Conservation (phyloP, 2,888 invertebrate genomes). For the Bursaphelenchus okinawaensis region DNA sequence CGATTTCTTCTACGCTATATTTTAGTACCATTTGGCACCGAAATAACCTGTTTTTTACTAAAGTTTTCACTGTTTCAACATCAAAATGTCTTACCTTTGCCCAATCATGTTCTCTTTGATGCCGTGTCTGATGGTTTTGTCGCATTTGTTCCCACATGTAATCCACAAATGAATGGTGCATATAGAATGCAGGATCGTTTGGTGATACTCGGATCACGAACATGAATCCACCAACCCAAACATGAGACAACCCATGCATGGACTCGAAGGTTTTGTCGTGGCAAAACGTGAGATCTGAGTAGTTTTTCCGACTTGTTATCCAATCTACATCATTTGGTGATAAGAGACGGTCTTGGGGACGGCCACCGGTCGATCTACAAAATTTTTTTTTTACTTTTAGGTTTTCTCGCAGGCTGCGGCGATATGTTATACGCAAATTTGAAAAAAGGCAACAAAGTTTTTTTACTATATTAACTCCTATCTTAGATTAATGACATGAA, state of each 20-base stretch:
- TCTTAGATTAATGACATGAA: no score
- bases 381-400: no score
- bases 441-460: slow-evolving; percentile 3
- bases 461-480: no score
- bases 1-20: slow-evolving; percentile 1
- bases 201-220: slow-evolving; percentile 51
- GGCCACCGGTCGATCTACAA: slow-evolving; percentile 47
- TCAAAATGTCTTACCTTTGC: slow-evolving; percentile 26
- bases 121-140: slow-evolving; percentile 43
- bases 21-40: background rate
- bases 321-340: slow-evolving; percentile 49
- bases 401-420: no score
- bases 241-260: slow-evolving; percentile 54
- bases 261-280: slow-evolving; percentile 56
- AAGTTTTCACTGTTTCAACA: background rate
- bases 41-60: background rate
- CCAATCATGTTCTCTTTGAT: slow-evolving; percentile 49
- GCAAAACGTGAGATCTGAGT: slow-evolving; percentile 50
- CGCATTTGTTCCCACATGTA: slow-evolving; percentile 55
- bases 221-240: slow-evolving; percentile 58
- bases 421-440: background rate
- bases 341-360: slow-evolving; percentile 46
- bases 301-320: slow-evolving; percentile 43
- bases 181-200: slow-evolving; percentile 48
- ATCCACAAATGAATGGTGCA: slow-evolving; percentile 56